These are phyloP conservation scores for Drosophila parthenogenetica DNA, from an alignment of 2,888 invertebrate species.

Conservation along the genomic window DNA sequence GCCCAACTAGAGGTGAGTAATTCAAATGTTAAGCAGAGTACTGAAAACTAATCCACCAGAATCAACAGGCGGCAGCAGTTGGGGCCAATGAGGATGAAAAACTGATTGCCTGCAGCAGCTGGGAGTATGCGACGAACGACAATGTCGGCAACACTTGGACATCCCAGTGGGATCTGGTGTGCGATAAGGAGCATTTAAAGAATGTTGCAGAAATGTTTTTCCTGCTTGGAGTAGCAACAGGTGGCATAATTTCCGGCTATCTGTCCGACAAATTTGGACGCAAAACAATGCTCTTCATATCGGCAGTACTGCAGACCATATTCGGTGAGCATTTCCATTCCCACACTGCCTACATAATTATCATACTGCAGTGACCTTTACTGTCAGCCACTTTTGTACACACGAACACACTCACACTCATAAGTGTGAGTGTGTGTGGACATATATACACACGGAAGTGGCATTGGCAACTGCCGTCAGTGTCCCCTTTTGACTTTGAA, in stretches of 20 bases:
- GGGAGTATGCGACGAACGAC: slow-evolving; percentile 87
- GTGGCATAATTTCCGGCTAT: slow-evolving; percentile 92
- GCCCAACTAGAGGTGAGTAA: slow-evolving; percentile 66
- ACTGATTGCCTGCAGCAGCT: slow-evolving; percentile 86
- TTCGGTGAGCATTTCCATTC: slow-evolving; percentile 86
- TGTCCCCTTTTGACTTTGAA: slow-evolving; percentile 72
- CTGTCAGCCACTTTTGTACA: slow-evolving; percentile 25
- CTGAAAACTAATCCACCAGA: slow-evolving; percentile 17
- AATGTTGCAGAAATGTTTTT: slow-evolving; percentile 92
- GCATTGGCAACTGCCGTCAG: slow-evolving; percentile 63
- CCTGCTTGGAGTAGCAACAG: slow-evolving; percentile 90
- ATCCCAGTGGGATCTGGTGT: slow-evolving; percentile 91
- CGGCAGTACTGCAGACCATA: slow-evolving; percentile 89
- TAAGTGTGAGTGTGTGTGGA: no score
- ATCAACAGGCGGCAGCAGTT: slow-evolving; percentile 49
- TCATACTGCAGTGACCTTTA: slow-evolving; percentile 40
- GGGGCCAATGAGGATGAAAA: slow-evolving; percentile 72
- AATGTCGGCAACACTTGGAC: slow-evolving; percentile 89
- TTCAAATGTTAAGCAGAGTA: slow-evolving; percentile 4
- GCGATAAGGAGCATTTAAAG: slow-evolving; percentile 89
- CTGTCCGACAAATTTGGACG: slow-evolving; percentile 93
- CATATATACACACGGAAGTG: slow-evolving; percentile 50
- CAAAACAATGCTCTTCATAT: slow-evolving; percentile 90
- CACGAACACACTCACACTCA: slow-evolving; percentile 6
- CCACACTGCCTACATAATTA: slow-evolving; percentile 10